Evolutionary conservation across 2,888 invertebrate genomes (phyloP).

Genomic region (Eristalinus sepulchralis): DNA sequence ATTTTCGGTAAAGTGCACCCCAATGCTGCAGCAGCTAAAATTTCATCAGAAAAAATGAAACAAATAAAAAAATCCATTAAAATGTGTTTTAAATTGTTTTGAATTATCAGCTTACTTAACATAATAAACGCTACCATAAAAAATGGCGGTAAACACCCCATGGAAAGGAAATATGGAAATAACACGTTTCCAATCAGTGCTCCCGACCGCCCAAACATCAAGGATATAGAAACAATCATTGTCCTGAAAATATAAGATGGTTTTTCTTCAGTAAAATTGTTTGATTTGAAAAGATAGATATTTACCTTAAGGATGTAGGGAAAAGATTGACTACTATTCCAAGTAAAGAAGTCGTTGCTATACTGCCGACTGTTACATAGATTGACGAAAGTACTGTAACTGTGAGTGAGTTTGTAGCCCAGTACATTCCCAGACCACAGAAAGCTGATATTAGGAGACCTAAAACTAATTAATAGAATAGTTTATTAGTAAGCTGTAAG

Average conservation of each 20-base stretch:
- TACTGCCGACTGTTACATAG: slow-evolving; percentile 80
- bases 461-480: slow-evolving; percentile 73
- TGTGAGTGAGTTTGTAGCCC: slow-evolving; percentile 82
- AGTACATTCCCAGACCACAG: slow-evolving; percentile 83
- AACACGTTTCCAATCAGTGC: slow-evolving; percentile 87
- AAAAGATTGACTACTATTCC: slow-evolving; percentile 77
- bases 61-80: not conserved
- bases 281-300: slow-evolving; percentile 76
- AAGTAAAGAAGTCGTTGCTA: slow-evolving; percentile 77
- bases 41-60: not conserved
- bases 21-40: slow-evolving; percentile 74
- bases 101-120: slow-evolving; percentile 81
- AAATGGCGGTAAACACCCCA: slow-evolving; percentile 88
- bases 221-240: slow-evolving; percentile 86
- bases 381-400: slow-evolving; percentile 83
- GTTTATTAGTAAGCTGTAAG: too few relatives aligned
- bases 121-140: slow-evolving; percentile 85
- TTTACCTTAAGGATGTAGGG: slow-evolving; percentile 79
- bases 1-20: slow-evolving; percentile 32
- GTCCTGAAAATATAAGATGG: slow-evolving; percentile 82
- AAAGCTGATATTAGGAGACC: slow-evolving; percentile 82
- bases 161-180: slow-evolving; percentile 86
- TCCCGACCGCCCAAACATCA: slow-evolving; percentile 88
- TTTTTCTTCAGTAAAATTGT: not conserved
- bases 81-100: not conserved